Evolutionary conservation across 2,113 vertebrate species (phyloP).

Genomic region (Aldabrachelys gigantea): DNA sequence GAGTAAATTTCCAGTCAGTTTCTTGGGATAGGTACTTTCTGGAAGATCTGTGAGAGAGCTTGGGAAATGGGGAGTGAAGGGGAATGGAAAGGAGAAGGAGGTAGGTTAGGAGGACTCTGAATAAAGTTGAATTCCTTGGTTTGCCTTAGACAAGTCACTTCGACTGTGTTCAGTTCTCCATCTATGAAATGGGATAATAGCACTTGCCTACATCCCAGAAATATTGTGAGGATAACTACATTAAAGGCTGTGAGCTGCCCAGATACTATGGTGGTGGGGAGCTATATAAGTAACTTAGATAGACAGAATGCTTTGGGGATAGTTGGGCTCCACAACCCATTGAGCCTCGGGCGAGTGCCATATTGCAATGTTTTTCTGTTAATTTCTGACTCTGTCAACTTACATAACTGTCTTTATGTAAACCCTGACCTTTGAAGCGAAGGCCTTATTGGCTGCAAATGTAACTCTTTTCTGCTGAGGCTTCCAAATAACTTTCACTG

Average conservation of each 20-base stretch:
- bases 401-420: not conserved
- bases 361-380: not conserved
- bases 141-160: not conserved
- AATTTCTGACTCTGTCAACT: conserved; percentile 41
- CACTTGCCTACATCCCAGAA: not conserved
- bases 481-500: conserved; percentile 37
- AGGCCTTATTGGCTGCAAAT: conserved; percentile 46
- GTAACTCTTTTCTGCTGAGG: not conserved
- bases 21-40: not conserved
- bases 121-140: not conserved
- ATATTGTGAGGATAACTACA: not conserved
- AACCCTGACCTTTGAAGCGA: conserved; percentile 25
- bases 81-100: not conserved
- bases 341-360: not conserved
- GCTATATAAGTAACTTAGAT: not conserved
- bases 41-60: not conserved
- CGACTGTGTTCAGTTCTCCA: not conserved
- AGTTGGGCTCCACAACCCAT: not conserved
- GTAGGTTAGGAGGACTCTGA: not conserved
- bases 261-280: not conserved
- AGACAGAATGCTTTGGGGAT: not conserved
- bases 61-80: not conserved
- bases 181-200: not conserved
- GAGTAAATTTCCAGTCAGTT: not conserved
- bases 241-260: not conserved